Conservation (phyloP, 2,888 invertebrate species). For the Lottia gigantea region DNA sequence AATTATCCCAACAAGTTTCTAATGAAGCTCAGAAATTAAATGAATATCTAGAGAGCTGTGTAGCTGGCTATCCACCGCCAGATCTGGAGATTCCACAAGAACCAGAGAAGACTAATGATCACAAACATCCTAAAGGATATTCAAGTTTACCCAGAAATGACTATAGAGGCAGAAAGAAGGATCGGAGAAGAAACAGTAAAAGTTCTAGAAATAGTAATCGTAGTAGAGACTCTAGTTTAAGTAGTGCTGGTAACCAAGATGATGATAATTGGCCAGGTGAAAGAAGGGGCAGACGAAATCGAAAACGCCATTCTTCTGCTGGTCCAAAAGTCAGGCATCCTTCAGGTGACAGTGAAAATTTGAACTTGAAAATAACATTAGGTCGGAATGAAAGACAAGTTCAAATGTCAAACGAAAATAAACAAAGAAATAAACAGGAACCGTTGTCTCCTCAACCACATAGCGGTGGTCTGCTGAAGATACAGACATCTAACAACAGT, state of each 20-base stretch:
- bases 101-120: not conserved
- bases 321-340: slow-evolving; percentile 24
- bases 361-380: slow-evolving; percentile 28
- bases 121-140: slow-evolving; percentile 1
- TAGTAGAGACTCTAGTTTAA: slow-evolving; percentile 43
- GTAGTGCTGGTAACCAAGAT: slow-evolving; percentile 40
- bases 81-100: not conserved
- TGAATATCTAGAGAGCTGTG: slow-evolving; percentile 46
- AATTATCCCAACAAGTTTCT: slow-evolving; percentile 54
- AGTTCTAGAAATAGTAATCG: slow-evolving; percentile 30
- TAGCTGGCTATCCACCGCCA: slow-evolving; percentile 10
- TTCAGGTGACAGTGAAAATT: slow-evolving; percentile 12
- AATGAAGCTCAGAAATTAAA: slow-evolving; percentile 56
- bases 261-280: slow-evolving; percentile 26
- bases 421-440: slow-evolving; percentile 15
- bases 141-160: slow-evolving; percentile 9
- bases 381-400: slow-evolving; percentile 31
- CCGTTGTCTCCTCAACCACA: slow-evolving; percentile 17
- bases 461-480: slow-evolving; percentile 24
- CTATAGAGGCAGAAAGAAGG: slow-evolving; percentile 22
- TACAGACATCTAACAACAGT: no score
- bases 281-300: slow-evolving; percentile 27
- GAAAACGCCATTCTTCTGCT: slow-evolving; percentile 35
- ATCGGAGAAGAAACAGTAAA: slow-evolving; percentile 16
- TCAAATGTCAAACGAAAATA: slow-evolving; percentile 22